These are phyloP conservation scores for Ophion ventricosus DNA, from an alignment of 2,888 invertebrate species.

Conservation along the genomic window DNA sequence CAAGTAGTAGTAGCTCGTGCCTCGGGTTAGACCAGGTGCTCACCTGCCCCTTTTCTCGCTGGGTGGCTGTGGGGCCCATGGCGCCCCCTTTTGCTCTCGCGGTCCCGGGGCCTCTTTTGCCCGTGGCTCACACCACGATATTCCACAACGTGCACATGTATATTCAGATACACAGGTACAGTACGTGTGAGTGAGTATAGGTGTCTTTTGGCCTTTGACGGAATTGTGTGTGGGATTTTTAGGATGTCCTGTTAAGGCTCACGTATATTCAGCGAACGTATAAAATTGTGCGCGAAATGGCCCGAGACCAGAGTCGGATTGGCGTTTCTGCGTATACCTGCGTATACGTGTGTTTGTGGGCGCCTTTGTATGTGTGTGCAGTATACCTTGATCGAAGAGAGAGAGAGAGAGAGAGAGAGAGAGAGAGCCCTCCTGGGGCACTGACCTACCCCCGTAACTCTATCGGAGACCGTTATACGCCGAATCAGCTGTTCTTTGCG, in stretches of 20 bases:
- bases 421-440: slow-evolving; percentile 76
- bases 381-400: slow-evolving; percentile 40
- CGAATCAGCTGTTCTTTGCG: slow-evolving; percentile 76
- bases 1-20: slow-evolving; percentile 78
- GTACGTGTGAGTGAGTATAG: neutral
- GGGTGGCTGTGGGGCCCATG: slow-evolving; percentile 73
- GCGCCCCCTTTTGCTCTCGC: slow-evolving; percentile 72
- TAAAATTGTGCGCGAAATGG: slow-evolving; percentile 33
- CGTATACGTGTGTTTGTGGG: too few species aligned
- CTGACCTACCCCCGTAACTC: slow-evolving; percentile 80
- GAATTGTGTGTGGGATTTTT: slow-evolving; percentile 15
- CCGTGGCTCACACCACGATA: slow-evolving; percentile 32
- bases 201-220: slow-evolving; percentile 32
- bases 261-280: neutral
- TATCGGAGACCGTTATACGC: slow-evolving; percentile 76
- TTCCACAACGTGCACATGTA: slow-evolving; percentile 13
- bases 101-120: slow-evolving; percentile 52
- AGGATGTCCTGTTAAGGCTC: slow-evolving; percentile 7
- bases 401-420: too few species aligned
- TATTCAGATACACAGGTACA: slow-evolving; percentile 10
- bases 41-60: slow-evolving; percentile 80
- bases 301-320: slow-evolving; percentile 28
- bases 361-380: slow-evolving; percentile 19
- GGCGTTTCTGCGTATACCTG: slow-evolving; percentile 17
- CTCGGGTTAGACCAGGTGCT: slow-evolving; percentile 79